Evolutionary conservation across 2,888 invertebrate genomes (phyloP).

Genomic region (Calameuta pallipes): DNA sequence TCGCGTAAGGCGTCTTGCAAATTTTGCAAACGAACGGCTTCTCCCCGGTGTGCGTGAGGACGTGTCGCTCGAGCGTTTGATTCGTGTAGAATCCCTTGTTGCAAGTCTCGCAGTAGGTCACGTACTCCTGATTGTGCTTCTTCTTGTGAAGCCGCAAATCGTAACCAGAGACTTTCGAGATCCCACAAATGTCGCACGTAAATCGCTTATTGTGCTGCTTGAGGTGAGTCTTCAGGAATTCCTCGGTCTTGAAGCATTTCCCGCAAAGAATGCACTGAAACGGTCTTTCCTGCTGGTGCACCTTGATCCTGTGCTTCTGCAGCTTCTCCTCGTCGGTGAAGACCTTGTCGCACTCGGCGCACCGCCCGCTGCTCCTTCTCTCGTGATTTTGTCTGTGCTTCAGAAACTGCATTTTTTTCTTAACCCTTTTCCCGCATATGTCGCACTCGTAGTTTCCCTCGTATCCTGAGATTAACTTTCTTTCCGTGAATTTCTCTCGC

Average conservation of each 20-base stretch:
- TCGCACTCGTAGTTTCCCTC: slow-evolving; percentile 41
- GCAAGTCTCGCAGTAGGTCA: slow-evolving; percentile 67
- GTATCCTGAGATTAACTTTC: background rate
- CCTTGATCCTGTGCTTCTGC: slow-evolving; percentile 68
- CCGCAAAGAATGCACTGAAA: slow-evolving; percentile 69
- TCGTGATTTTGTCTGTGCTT: slow-evolving; percentile 45
- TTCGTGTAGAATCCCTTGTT: slow-evolving; percentile 69
- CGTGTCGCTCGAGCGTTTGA: slow-evolving; percentile 67
- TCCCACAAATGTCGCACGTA: slow-evolving; percentile 53
- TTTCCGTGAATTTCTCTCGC: background rate
- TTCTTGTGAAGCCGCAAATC: slow-evolving; percentile 66
- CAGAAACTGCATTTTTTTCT: slow-evolving; percentile 36
- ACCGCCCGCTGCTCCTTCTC: slow-evolving; percentile 39
- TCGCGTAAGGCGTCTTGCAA: slow-evolving; percentile 68
- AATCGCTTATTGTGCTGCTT: slow-evolving; percentile 68
- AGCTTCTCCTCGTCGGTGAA: slow-evolving; percentile 68
- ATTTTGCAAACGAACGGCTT: slow-evolving; percentile 66
- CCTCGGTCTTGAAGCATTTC: slow-evolving; percentile 70
- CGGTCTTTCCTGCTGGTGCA: slow-evolving; percentile 69
- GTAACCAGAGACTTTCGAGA: slow-evolving; percentile 54
- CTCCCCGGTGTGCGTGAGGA: slow-evolving; percentile 65
- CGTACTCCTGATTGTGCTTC: slow-evolving; percentile 69
- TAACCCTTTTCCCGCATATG: slow-evolving; percentile 40
- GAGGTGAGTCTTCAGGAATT: slow-evolving; percentile 67
- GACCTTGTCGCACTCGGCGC: slow-evolving; percentile 66